Base-by-base conservation (phyloP, 1,140 invertebrate species). In the Platyscapa corneri region DNA sequence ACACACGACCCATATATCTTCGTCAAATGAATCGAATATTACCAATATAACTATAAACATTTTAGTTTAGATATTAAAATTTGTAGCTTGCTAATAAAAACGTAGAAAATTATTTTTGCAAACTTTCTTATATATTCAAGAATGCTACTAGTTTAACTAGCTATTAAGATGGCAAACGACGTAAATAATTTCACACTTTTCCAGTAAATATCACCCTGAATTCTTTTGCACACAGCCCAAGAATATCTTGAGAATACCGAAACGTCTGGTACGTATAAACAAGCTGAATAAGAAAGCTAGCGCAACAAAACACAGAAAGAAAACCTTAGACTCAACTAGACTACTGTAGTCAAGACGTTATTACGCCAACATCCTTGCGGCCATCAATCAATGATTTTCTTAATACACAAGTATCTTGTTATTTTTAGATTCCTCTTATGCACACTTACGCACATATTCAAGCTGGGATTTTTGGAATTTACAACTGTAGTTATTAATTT, bases 401-500 rank as follows among this genome's bases (percentile, higher is more conserved):
- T 39, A 12, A 12, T 32, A 42, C 37, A 14, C n/a, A n/a, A n/a
- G n/a, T n/a, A n/a, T 46, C 37, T 67, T 32, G 10, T 65, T 46
- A 27, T 46, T 39, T 64, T 30, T 3, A 49, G 53, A 32, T 16
- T 34, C 23, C 53, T 10, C 56, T 32, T 46, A 20, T 46, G 37
- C 39, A 42, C 39, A 5, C 37, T 5, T 30, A 30, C 60, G 23
- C 32, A 16, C 20, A 27, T 27, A 49, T 46, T 46, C 42, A 18
- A 32, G 27, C 20, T 23, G 14, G 32, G 80, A 76, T 64, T 76
- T 83, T 75, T 30, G n/a, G 37, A 75, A 30, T 78, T 27, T 20
- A 23, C 76, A 37, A 16, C 2, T 37, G 32, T 39, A 32, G 72
- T 82, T 82, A 60, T 74, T 82, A 83, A 76, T 83, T 76, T 76